phyloP scores from a whole-genome alignment of 1,140 invertebrate species.

The Orussus abietinus region DNA sequence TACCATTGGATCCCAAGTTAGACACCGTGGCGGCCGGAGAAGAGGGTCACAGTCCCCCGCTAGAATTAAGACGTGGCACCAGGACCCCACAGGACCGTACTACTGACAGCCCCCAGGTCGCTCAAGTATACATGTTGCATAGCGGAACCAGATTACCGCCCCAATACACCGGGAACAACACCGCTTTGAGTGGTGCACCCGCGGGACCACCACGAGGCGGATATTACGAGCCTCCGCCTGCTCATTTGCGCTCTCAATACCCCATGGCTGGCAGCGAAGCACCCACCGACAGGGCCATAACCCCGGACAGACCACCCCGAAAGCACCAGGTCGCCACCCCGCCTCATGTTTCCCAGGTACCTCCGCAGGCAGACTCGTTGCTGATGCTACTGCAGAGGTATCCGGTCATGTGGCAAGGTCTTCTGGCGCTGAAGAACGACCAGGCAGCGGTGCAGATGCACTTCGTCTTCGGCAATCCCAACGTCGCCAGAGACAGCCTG shows the following conservation, averaged over 20 bases:
- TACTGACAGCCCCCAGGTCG: constrained; percentile 71
- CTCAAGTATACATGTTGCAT: constrained; percentile 63
- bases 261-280: constrained; percentile 52
- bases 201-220: constrained; percentile 37
- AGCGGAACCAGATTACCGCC: constrained; percentile 47
- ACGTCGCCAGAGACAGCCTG: constrained; percentile 77
- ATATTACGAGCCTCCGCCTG: constrained; percentile 64
- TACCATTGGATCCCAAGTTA: constrained; percentile 49
- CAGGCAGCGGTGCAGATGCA: constrained; percentile 97
- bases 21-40: constrained; percentile 62
- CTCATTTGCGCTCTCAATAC: constrained; percentile 55
- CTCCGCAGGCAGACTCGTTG: constrained; percentile 73
- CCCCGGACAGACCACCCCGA: constrained; percentile 54
- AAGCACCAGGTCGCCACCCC: constrained; percentile 62
- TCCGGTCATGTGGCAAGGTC: constrained; percentile 94
- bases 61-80: constrained; percentile 64
- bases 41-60: constrained; percentile 66
- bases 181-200: constrained; percentile 29
- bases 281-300: constrained; percentile 51
- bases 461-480: constrained; percentile 90
- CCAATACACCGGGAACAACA: constrained; percentile 40
- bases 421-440: constrained; percentile 92
- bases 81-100: constrained; percentile 70
- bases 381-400: constrained; percentile 79
- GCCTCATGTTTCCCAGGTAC: constrained; percentile 69